A percentile compares a stretch with the other conserved stretches of the same genome.
These are phyloP conservation scores for Aurelia sp. DNA, from an alignment of 30 jellyfish, hydroid and myxozoan genomes.

Conservation along the genomic window DNA sequence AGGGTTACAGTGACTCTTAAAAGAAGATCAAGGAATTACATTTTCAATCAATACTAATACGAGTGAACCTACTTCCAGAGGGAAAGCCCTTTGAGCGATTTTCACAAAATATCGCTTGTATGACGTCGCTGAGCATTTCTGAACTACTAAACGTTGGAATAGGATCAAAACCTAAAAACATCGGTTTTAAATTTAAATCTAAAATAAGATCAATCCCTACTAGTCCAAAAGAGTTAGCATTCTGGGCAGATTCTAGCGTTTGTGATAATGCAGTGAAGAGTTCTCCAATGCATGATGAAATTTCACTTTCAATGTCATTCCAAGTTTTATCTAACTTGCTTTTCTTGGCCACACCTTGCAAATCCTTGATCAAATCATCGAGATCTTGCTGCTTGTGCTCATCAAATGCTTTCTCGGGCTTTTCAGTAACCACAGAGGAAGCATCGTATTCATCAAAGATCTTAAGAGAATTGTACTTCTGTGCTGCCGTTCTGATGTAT, in stretches of 20 bases:
- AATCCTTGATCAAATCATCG: conserved; percentile 25
- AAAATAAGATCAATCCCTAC: conserved; percentile 63
- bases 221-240: conserved; percentile 35
- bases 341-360: conserved; percentile 39
- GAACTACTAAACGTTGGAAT: conserved; percentile 30
- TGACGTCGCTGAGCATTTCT: conserved; percentile 9
- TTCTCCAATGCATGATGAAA: conserved; percentile 36
- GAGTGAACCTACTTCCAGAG: conserved; percentile 1
- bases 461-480: conserved; percentile 14
- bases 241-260: neutral
- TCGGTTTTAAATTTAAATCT: conserved; percentile 35
- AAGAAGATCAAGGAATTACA: too few species aligned
- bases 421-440: conserved; percentile 28
- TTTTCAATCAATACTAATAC: neutral
- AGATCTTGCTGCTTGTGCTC: conserved; percentile 24
- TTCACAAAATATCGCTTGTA: conserved; percentile 5
- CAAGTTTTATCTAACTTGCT: conserved; percentile 50
- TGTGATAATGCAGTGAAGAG: conserved; percentile 1
- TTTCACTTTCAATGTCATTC: conserved; percentile 55
- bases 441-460: conserved; percentile 68
- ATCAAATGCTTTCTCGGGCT: conserved; percentile 18
- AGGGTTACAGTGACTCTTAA: too few species aligned
- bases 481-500: conserved; percentile 43
- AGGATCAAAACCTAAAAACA: conserved; percentile 58
- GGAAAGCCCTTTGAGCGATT: conserved; percentile 14